Evolutionary conservation across 1,140 invertebrate genomes (phyloP), one percentile per base, ranked within the genome.

Genomic region (Drosophila grimshawi): DNA sequence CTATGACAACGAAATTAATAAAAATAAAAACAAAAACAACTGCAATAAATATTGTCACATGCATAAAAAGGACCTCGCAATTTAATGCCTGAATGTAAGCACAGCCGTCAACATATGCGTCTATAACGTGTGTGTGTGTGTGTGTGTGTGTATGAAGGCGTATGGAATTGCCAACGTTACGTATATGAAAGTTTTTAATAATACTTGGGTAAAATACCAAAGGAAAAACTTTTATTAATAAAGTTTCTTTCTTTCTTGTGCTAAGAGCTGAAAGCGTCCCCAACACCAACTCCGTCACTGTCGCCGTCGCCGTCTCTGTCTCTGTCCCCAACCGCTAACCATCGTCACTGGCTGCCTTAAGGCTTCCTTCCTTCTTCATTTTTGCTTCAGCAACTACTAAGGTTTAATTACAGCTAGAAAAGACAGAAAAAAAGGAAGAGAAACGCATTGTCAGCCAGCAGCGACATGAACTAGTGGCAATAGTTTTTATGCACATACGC

Each of bases 151-250:
- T 68, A 35, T 43, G 55, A 43, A 39, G 27, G 60, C 53, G 65
- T 78, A 55, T 68, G 71, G 71, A 65, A 78, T 65, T 83, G 68
- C 61, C 76, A 73, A 71, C 76, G 68, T 73, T 88, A 85, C 85
- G 69, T 86, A 82, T 77, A 86, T 80, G 80, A 88, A 86, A 86
- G 83, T 86, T 86, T 86, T 86, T 88, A 88, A 88, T 86, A 88
- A 88, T 83, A 86, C 83, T 86, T 80, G 83, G 77, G 57, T 69
- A 80, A 86, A 86, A 86, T 86, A 80, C 83, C 83, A 88, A 86
- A 88, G 83, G 83, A 88, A 86, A 86, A 86, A 86, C 83, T 86
- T 86, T 86, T 86, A 86, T 86, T 86, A 86, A 86, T 86, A 86
- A 86, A 86, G 83, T 86, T 86, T 86, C 83, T 74, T 88, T 88